Base-by-base conservation (phyloP, 2,113 vertebrate genomes). In the Gulo gulo region DNA sequence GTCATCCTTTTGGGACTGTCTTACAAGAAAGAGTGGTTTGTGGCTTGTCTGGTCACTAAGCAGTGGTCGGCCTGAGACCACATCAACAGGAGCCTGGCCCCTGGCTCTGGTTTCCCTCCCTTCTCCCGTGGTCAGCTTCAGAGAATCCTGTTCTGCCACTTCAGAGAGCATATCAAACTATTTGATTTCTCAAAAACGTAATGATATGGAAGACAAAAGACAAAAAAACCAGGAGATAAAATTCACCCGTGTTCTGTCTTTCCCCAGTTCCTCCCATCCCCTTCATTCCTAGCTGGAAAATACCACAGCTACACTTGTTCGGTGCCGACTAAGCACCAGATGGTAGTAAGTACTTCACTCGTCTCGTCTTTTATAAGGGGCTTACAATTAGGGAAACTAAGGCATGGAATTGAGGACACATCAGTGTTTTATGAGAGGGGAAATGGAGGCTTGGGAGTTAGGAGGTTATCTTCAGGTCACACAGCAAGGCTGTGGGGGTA, bases 181-280 rank as follows among this genome's bases (percentile, higher is more conserved):
- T 65, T 89, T 65, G 31, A 47, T 57, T 71, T 80, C 10, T 89
- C 7, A 16, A 84, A 79, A 63, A 26, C 8, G 34, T 95, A 11
- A 31, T 50, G 34, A 97, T 45, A 55, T 84, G n/a, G 85, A n/a
- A 92, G 95, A 74, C 23, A 88, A 93, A 97, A 85, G 39, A 84
- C 24, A 59, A 94, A 88, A 52, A 95, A 71, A 8, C 24, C 6
- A 13, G 31, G 74, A 24, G 74, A 82, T 7, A 85, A 59, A 83
- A 34, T 84, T 79, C 10, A 42, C 16, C 16, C 14, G 1, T 24
- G 1, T 59, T 87, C 52, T 88, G 4, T 55, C 45, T 8, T 89
- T 92, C 81, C 12, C 39, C 23, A 65, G 36, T 79, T 88, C 16
- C 23, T 24, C 42, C 84, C 23, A 84, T 67, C 78, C 55, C 20